Evolutionary conservation across 2,797 vertebrate genomes (phyloP).

Genomic region (Leptatherina wallacei): DNA sequence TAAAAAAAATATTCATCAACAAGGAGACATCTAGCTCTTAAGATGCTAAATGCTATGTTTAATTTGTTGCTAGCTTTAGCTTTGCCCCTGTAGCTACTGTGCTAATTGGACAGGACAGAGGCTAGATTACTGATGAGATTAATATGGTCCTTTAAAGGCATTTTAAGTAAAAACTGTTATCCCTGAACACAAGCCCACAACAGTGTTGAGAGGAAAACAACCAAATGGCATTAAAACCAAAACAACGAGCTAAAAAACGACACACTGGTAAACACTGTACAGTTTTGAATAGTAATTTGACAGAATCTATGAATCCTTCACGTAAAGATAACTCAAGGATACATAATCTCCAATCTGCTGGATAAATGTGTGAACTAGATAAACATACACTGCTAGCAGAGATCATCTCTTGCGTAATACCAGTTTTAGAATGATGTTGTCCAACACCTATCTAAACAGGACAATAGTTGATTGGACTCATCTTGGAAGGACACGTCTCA

Average conservation of each 20-base stretch:
- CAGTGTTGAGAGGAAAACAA: neutral
- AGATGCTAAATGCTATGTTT: neutral
- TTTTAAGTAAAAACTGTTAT: neutral
- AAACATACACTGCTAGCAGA: slow-evolving; percentile 2
- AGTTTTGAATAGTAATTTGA: too few relatives aligned
- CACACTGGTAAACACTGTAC: too few relatives aligned
- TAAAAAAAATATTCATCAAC: neutral
- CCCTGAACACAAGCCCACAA: neutral
- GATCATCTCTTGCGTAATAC: slow-evolving; percentile 13
- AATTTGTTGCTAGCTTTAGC: neutral
- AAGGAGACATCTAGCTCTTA: neutral
- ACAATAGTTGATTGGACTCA: too few relatives aligned
- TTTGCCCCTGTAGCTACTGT: neutral
- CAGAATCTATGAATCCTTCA: neutral
- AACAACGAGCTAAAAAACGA: neutral
- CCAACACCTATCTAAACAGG: too few relatives aligned
- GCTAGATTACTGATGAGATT: neutral
- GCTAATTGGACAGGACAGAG: neutral
- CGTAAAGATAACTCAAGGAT: neutral
- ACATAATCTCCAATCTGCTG: neutral
- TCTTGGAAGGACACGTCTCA: neutral
- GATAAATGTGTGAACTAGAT: slow-evolving; percentile 22
- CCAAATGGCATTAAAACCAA: neutral
- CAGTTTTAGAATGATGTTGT: neutral
- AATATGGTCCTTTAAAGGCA: neutral